phyloP scores from a whole-genome alignment of 2,113 vertebrate species.

The Spea bombifrons region DNA sequence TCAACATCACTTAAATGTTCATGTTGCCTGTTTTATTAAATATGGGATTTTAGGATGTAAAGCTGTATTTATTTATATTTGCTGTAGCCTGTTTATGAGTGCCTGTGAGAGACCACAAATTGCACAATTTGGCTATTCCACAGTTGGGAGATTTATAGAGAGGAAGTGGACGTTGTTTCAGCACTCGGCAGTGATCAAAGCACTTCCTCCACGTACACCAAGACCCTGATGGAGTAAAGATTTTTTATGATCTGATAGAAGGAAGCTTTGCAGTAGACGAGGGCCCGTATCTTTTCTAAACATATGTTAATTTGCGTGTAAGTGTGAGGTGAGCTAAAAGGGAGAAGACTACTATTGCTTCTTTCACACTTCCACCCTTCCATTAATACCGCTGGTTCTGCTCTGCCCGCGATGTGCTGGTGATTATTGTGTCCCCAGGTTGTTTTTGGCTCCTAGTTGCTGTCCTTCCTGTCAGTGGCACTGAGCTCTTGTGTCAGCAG shows the following conservation, averaged over 20 bases:
- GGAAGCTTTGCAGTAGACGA: conserved; percentile 31
- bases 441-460: conserved; percentile 28
- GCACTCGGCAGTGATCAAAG: conserved; percentile 47
- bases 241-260: conserved; percentile 48
- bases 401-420: conserved; percentile 37
- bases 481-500: conserved; percentile 43
- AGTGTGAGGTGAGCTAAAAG: conserved; percentile 29
- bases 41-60: background rate
- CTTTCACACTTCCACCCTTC: conserved; percentile 20
- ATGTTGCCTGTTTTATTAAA: background rate
- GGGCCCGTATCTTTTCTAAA: conserved; percentile 35
- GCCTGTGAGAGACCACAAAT: conserved; percentile 41
- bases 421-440: conserved; percentile 39
- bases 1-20: conserved; percentile 34
- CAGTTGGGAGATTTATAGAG: conserved; percentile 39
- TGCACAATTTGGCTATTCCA: conserved; percentile 38
- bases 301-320: conserved; percentile 41
- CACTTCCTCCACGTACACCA: conserved; percentile 39
- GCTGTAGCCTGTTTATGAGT: conserved; percentile 19
- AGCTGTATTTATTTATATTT: conserved; percentile 19
- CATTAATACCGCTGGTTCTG: conserved; percentile 13
- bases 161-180: conserved; percentile 48
- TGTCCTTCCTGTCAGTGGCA: conserved; percentile 44
- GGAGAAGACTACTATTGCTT: conserved; percentile 23
- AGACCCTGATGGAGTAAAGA: conserved; percentile 22